Conservation (phyloP, 2,113 vertebrate species). For the Zootoca vivipara region DNA sequence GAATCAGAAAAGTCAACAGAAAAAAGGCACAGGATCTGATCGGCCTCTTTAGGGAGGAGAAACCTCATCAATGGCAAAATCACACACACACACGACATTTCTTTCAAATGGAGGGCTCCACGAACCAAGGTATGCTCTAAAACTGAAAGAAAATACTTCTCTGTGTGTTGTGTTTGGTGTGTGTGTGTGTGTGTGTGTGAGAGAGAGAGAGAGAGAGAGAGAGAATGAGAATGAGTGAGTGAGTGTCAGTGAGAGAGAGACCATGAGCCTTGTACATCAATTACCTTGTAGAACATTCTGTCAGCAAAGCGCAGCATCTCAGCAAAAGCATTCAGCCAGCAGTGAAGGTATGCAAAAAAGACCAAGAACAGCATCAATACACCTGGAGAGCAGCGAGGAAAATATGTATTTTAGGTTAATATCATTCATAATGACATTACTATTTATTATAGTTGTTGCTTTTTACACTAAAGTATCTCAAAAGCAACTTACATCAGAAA, state of each 20-base stretch:
- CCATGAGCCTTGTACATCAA: background rate
- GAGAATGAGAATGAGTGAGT: too few relatives aligned
- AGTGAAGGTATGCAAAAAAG: slow-evolving; percentile 82
- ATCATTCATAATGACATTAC: background rate
- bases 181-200: too few relatives aligned
- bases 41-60: background rate
- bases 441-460: too few relatives aligned
- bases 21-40: background rate
- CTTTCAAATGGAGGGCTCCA: background rate
- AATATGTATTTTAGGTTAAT: background rate
- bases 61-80: background rate
- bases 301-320: slow-evolving; percentile 87
- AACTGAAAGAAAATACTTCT: background rate
- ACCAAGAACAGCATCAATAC: slow-evolving; percentile 78
- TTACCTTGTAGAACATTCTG: slow-evolving; percentile 88
- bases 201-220: too few relatives aligned
- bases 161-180: too few relatives aligned
- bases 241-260: too few relatives aligned
- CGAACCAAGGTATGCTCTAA: background rate
- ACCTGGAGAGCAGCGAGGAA: slow-evolving; percentile 65
- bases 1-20: background rate
- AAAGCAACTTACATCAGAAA: too few relatives aligned
- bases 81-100: background rate
- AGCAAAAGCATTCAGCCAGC: slow-evolving; percentile 84
- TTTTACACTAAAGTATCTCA: too few relatives aligned